A percentile compares a stretch with the other conserved stretches of the same genome.
Evolutionary conservation across 2,113 vertebrate genomes (phyloP).

Genomic region (Myotis lucifugus): DNA sequence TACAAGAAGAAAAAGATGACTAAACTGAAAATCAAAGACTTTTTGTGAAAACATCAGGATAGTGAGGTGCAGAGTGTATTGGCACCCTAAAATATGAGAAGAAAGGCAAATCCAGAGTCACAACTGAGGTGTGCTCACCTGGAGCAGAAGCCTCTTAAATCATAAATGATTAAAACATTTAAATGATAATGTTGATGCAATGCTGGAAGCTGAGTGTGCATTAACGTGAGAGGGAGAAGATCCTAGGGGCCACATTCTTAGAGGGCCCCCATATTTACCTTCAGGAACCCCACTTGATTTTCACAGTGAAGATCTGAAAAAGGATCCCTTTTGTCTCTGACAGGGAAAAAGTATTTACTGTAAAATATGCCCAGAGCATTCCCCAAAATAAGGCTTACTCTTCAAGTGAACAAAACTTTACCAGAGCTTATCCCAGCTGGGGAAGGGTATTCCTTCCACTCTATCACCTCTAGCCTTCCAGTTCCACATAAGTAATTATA

Average conservation of each 20-base stretch:
- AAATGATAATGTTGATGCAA: neutral
- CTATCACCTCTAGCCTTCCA: neutral
- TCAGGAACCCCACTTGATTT: neutral
- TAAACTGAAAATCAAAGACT: neutral
- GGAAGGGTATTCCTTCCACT: neutral
- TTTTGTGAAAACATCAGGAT: neutral
- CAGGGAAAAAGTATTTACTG: neutral
- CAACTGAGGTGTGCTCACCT: neutral
- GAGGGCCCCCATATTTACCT: neutral
- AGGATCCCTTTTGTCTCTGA: neutral
- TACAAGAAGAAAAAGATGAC: neutral
- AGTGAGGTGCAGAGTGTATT: neutral
- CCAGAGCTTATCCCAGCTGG: neutral
- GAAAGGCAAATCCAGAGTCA: neutral
- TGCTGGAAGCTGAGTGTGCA: neutral
- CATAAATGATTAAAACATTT: neutral
- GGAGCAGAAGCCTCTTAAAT: neutral
- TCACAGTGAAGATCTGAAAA: neutral
- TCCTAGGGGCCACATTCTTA: neutral
- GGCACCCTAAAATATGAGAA: neutral
- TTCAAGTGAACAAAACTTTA: neutral
- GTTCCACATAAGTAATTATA: neutral
- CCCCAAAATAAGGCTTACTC: neutral
- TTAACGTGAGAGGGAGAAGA: neutral
- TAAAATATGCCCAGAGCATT: neutral